Percentiles rank a stretch among this genome's conserved stretches.
Conservation (phyloP, 2,888 invertebrate species). For the Syrphus vitripennis region DNA sequence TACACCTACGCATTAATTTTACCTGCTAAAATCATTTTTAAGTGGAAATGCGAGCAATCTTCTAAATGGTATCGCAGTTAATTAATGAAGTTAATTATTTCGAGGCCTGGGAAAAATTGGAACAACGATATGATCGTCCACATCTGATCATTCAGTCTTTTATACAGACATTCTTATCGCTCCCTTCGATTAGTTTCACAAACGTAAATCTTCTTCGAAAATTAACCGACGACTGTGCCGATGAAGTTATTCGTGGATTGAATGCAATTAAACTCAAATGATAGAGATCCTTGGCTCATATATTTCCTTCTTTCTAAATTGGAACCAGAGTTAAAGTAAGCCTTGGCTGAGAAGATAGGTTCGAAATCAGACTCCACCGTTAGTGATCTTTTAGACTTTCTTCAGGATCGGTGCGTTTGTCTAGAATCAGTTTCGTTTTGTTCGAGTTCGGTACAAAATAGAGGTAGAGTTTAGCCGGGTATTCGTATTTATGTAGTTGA, state of each 20-base stretch:
- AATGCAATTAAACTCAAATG: slow-evolving; percentile 14
- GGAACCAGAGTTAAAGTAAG: slow-evolving; percentile 17
- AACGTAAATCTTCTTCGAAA: no score
- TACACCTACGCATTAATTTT: no score
- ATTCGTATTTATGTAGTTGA: slow-evolving; percentile 34
- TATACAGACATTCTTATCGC: no score
- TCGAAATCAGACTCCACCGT: slow-evolving; percentile 4
- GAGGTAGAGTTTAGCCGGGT: not conserved
- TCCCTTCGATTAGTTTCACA: no score
- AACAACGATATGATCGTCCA: no score
- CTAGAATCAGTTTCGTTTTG: slow-evolving; percentile 16
- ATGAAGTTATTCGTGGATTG: slow-evolving; percentile 41
- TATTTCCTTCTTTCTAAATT: slow-evolving; percentile 24
- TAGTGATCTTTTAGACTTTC: slow-evolving; percentile 21
- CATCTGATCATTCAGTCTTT: no score
- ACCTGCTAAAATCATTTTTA: no score
- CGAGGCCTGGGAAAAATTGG: no score
- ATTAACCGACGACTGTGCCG: slow-evolving; percentile 52
- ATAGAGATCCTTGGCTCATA: slow-evolving; percentile 42
- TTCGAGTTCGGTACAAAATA: not conserved
- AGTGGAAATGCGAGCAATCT: no score
- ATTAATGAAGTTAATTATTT: no score
- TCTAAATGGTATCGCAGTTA: no score
- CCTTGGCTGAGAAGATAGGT: slow-evolving; percentile 15
- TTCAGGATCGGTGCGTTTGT: slow-evolving; percentile 30